Conservation (phyloP, 2,888 invertebrate species). For the Flexamia atlantica region DNA sequence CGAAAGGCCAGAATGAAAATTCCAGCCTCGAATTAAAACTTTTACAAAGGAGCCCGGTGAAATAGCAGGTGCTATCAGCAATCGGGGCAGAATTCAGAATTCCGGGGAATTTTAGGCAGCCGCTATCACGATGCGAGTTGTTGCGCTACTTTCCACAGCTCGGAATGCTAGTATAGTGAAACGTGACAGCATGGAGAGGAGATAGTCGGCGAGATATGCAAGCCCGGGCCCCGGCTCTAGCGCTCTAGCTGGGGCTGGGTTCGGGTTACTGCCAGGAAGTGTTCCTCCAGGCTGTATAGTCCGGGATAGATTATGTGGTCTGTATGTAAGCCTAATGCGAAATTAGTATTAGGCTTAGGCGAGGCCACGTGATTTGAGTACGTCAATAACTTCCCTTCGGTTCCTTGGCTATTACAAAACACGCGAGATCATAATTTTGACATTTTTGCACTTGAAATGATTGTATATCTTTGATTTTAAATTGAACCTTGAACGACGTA, state of each 20-base stretch:
- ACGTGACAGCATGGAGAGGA: slow-evolving; percentile 15
- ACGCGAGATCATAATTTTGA: no score
- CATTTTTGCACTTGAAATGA: no score
- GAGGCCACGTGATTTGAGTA: no score
- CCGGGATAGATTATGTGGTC: not conserved
- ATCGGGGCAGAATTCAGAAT: slow-evolving; percentile 18
- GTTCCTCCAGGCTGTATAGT: not conserved
- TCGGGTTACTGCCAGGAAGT: not conserved
- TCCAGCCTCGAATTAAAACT: not conserved
- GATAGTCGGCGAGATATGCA: not conserved
- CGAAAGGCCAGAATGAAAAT: no score
- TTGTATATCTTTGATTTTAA: no score
- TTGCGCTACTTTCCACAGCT: slow-evolving; percentile 3
- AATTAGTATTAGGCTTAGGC: no score
- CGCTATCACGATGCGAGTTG: slow-evolving; percentile 15
- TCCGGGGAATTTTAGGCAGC: slow-evolving; percentile 28
- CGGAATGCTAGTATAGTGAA: slow-evolving; percentile 18
- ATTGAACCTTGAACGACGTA: no score
- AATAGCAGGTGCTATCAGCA: slow-evolving; percentile 3
- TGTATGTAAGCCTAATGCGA: no score
- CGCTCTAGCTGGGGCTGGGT: not conserved
- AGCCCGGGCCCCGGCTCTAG: not conserved
- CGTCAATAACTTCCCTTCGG: no score
- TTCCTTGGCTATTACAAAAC: no score
- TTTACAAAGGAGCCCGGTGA: slow-evolving; percentile 10